Base-by-base conservation (phyloP, 1,140 invertebrate genomes). In the Zaprionus capensis region DNA sequence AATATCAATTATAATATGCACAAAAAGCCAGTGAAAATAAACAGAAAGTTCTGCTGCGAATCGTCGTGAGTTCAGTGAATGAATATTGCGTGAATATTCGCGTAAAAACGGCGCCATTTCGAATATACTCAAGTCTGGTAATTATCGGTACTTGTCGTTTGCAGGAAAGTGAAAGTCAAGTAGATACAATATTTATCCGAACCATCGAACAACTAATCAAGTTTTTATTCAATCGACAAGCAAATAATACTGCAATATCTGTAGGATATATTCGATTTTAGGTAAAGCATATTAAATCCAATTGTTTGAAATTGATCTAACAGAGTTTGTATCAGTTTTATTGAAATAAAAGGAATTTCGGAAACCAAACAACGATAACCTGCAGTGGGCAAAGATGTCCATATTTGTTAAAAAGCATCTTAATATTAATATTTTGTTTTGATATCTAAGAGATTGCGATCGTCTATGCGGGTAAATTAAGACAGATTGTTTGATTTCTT, bases 111-210 rank as follows among this genome's bases (percentile, higher is more conserved):
- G 31, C 5, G 53, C 53, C 24, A 26, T 56, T 56, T 57, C 12
- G 55, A 22, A 34, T 67, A 31, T 26, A 57, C 38, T 34, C 51
- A 17, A 15, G 7, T 65, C 57, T 22, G 28, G 22, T 28, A 49
- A 70, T 63, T 49, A 31, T 20, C 67, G 17, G 24, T 34, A 59
- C 51, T 24, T 38, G 34, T 17, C 55, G 15, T 31, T 34, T 46
- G 34, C 24, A 34, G 17, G 41, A 68, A 73, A 58, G 70, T 71
- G 64, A 73, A 59, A 62, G 65, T 61, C 24, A 62, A 74, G 46
- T 56, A 56, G 61, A 55, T 36, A 22, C 34, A 66, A 66, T 49
- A 34, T 26, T 44, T 12, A 59, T 36, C 0, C 11, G 2, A 51
- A 66, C 5, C 20, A 64, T 20, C 28, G 49, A 12, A 58, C 20